A percentile compares a stretch with the other conserved stretches of the same genome.
These are phyloP conservation scores for Dipodomys spectabilis DNA, from an alignment of 2,113 vertebrate species.

Conservation along the genomic window DNA sequence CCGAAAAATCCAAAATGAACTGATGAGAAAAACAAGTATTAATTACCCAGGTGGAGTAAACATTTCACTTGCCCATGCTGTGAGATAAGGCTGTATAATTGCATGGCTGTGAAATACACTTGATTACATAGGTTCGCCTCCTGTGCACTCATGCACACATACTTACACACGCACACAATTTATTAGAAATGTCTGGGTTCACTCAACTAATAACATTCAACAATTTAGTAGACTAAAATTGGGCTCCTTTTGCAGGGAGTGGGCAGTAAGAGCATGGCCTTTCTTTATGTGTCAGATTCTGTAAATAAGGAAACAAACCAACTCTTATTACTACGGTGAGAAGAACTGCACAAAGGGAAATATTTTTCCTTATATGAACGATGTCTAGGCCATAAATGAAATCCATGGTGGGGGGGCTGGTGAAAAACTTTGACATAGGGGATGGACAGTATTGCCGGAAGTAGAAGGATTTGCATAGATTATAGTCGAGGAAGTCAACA, in stretches of 20 bases:
- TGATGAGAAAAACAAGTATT: neutral
- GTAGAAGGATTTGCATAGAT: neutral
- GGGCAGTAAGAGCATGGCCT: neutral
- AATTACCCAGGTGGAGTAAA: neutral
- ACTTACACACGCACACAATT: neutral
- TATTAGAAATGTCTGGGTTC: neutral
- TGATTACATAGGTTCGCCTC: neutral
- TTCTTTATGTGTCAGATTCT: neutral
- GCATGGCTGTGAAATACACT: neutral
- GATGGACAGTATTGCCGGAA: neutral
- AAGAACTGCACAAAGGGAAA: neutral
- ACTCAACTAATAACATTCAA: neutral
- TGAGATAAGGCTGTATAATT: constrained; percentile 25
- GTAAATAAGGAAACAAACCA: neutral
- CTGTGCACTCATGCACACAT: neutral
- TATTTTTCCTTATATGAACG: neutral
- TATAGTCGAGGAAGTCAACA: neutral
- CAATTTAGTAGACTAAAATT: neutral
- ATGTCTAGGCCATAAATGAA: neutral
- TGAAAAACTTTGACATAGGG: neutral
- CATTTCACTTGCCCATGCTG: neutral
- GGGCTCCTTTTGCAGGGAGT: neutral
- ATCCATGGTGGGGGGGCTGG: neutral
- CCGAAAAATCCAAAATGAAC: neutral
- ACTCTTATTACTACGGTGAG: neutral